Evolutionary conservation across 2,888 invertebrate genomes (phyloP).

Genomic region (Candidula unifasciata): DNA sequence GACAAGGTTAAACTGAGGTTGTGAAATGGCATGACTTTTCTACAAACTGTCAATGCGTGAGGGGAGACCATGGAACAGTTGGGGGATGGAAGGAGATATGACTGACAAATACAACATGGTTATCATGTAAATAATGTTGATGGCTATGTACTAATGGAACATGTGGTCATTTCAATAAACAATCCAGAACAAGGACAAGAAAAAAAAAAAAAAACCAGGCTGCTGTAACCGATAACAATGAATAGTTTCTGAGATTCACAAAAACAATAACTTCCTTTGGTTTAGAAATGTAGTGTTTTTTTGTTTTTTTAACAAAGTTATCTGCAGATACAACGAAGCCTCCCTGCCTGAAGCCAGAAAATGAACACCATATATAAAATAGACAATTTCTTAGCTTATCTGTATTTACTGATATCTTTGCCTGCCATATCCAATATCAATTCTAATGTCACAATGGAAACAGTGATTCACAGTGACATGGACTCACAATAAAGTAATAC

Average conservation of each 20-base stretch:
- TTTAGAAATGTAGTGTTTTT: slow-evolving; percentile 24
- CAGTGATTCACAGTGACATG: neutral
- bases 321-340: slow-evolving; percentile 23
- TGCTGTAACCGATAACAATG: neutral
- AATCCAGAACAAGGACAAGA: too few species aligned
- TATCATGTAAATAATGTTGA: slow-evolving; percentile 3
- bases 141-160: neutral
- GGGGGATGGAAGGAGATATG: neutral
- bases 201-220: neutral
- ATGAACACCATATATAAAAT: slow-evolving; percentile 35
- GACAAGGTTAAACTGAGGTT: slow-evolving; percentile 28
- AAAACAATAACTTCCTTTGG: slow-evolving; percentile 22
- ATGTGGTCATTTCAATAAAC: neutral
- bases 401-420: neutral
- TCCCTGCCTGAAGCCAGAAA: slow-evolving; percentile 12
- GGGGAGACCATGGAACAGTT: neutral
- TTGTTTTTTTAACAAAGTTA: neutral
- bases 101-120: slow-evolving; percentile 7
- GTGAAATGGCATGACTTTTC: slow-evolving; percentile 32
- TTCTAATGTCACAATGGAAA: neutral
- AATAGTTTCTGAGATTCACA: slow-evolving; percentile 19
- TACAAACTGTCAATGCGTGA: slow-evolving; percentile 36
- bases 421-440: slow-evolving; percentile 25
- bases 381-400: neutral
- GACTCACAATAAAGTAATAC: neutral